These are phyloP conservation scores for Oryzias curvinotus DNA, from an alignment of 2,113 vertebrate species.

Conservation along the genomic window DNA sequence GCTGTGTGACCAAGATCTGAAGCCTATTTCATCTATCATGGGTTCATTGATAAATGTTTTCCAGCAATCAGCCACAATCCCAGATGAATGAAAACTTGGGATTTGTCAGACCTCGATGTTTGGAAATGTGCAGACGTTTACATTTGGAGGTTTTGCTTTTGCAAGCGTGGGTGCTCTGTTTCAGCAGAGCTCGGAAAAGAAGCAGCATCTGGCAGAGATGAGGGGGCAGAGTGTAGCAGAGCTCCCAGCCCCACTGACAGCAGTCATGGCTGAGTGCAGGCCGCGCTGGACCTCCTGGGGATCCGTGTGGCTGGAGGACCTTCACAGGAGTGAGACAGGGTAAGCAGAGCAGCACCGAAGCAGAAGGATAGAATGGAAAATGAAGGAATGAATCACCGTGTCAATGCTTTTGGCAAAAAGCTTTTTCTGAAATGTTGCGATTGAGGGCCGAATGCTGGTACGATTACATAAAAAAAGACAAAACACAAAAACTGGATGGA, in stretches of 20 bases:
- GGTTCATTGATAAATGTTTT: constrained; percentile 1
- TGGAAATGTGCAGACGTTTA: constrained; percentile 7
- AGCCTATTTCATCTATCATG: constrained; percentile 13
- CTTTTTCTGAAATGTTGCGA: constrained; percentile 3
- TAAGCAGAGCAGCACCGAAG: constrained; percentile 20
- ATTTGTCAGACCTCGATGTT: background rate
- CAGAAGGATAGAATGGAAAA: constrained; percentile 43
- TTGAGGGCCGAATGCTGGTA: constrained; percentile 5
- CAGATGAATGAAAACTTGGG: background rate
- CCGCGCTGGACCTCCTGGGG: constrained; percentile 61
- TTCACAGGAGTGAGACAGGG: constrained; percentile 39
- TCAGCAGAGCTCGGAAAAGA: constrained; percentile 34
- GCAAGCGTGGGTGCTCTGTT: constrained; percentile 3
- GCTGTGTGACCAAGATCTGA: constrained; percentile 37
- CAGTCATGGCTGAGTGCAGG: constrained; percentile 68
- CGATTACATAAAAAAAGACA: too few species aligned
- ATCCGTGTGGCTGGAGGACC: constrained; percentile 43
- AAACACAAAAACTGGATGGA: too few species aligned
- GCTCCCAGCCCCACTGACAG: constrained; percentile 48
- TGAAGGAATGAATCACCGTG: constrained; percentile 47
- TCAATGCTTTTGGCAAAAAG: constrained; percentile 22
- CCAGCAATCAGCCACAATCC: background rate
- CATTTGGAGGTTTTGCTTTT: constrained; percentile 5
- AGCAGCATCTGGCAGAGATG: constrained; percentile 38
- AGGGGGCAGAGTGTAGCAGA: constrained; percentile 30